phyloP scores from a whole-genome alignment of 2,888 invertebrate genomes.

The Spialia ferax region DNA sequence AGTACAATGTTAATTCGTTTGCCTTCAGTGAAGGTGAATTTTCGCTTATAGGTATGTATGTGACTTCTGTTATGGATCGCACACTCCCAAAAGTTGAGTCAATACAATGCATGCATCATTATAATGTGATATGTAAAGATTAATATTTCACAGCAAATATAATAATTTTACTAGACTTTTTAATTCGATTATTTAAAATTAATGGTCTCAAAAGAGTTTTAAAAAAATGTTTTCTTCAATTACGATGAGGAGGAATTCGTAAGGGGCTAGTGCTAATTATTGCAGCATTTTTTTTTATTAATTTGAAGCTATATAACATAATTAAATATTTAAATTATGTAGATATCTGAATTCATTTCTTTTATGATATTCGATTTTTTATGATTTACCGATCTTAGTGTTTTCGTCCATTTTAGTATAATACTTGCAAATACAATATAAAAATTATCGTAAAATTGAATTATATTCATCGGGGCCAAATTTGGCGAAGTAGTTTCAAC shows the following conservation, averaged over 20 bases:
- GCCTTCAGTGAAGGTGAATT: slow-evolving; percentile 82
- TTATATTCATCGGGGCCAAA: slow-evolving; percentile 48
- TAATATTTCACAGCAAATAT: slow-evolving; percentile 36
- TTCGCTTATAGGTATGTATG: slow-evolving; percentile 54
- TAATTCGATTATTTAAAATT: slow-evolving; percentile 33
- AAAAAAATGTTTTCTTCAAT: slow-evolving; percentile 32
- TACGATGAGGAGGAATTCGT: slow-evolving; percentile 35
- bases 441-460: slow-evolving; percentile 4
- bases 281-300: slow-evolving; percentile 23
- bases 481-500: slow-evolving; percentile 23
- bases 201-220: slow-evolving; percentile 37
- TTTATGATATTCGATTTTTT: too few species aligned
- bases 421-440: not conserved
- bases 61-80: slow-evolving; percentile 60
- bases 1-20: slow-evolving; percentile 77
- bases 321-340: too few species aligned
- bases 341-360: not conserved
- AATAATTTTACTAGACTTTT: slow-evolving; percentile 43
- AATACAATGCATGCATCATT: slow-evolving; percentile 68
- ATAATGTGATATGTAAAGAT: slow-evolving; percentile 52
- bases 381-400: not conserved
- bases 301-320: not conserved
- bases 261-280: slow-evolving; percentile 15
- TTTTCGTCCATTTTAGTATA: slow-evolving; percentile 24
- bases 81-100: slow-evolving; percentile 78